These are phyloP conservation scores for Heteromyza rotundicornis DNA, from an alignment of 2,888 invertebrate genomes.

Conservation along the genomic window DNA sequence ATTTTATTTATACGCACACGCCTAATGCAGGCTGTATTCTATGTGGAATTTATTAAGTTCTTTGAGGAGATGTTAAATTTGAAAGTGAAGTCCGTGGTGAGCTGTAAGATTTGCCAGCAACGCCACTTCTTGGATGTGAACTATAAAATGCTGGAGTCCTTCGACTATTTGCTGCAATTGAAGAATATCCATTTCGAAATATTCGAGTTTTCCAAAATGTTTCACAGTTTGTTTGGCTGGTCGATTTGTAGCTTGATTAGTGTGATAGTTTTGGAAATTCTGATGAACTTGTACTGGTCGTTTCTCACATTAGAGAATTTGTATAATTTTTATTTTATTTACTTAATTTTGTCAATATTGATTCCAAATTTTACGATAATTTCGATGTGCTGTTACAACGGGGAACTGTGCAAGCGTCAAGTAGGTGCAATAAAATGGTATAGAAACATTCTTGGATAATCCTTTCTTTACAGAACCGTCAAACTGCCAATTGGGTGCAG, in stretches of 20 bases:
- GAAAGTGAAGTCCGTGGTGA: conserved; percentile 1
- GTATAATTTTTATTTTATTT: neutral
- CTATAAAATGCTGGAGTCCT: neutral
- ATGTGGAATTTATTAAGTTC: neutral
- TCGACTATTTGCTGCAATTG: conserved; percentile 6
- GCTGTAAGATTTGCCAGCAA: neutral
- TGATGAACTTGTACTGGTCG: conserved; percentile 8
- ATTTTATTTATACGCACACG: conserved; percentile 7
- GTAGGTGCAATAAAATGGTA: neutral
- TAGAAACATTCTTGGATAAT: no score
- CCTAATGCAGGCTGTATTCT: neutral
- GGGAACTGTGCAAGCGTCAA: neutral
- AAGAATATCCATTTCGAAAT: conserved; percentile 6
- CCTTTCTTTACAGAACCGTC: no score
- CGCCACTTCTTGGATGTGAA: neutral
- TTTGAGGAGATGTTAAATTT: conserved; percentile 1
- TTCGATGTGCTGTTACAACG: neutral
- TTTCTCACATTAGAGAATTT: conserved; percentile 3
- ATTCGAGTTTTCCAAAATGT: neutral
- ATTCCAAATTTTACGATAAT: neutral
- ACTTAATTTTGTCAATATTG: neutral
- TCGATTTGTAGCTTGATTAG: conserved; percentile 1
- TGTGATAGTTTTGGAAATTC: conserved; percentile 7
- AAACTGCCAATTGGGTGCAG: neutral
- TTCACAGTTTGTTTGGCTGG: conserved; percentile 11